phyloP scores from a whole-genome alignment of 64 coral and sea anemone genomes.

The Montipora capricornis region DNA sequence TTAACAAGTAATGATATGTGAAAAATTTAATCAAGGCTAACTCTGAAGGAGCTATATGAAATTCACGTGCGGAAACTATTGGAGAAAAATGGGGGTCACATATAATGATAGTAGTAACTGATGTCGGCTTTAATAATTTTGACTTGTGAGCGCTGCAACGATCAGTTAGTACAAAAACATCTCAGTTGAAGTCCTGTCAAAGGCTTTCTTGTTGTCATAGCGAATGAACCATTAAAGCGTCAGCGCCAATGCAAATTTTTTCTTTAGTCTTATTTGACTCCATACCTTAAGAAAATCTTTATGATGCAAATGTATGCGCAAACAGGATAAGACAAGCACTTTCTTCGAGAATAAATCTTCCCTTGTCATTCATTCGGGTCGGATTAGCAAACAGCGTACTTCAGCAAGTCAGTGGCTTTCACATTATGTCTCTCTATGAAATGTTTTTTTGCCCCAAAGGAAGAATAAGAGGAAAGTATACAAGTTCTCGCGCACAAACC shows the following conservation, averaged over 20 bases:
- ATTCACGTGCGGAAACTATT: too few species aligned
- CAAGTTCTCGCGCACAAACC: neutral
- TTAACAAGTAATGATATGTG: too few species aligned
- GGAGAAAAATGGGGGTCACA: too few species aligned
- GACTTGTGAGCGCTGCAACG: too few species aligned
- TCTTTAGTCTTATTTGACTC: neutral
- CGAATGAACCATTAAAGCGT: neutral
- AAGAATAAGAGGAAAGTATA: neutral
- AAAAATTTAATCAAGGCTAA: too few species aligned
- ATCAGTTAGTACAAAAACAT: neutral
- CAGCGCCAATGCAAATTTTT: constrained; percentile 3
- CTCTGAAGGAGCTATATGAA: too few species aligned
- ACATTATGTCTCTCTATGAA: neutral
- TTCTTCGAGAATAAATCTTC: neutral
- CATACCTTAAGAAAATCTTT: neutral
- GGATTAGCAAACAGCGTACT: constrained; percentile 11
- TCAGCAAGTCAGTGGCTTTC: neutral
- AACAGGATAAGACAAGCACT: neutral
- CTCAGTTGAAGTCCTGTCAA: neutral
- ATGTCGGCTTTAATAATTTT: too few species aligned
- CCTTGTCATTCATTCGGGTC: neutral
- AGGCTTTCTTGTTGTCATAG: neutral
- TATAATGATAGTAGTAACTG: too few species aligned
- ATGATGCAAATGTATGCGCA: constrained; percentile 17
- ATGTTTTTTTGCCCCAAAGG: neutral